A percentile compares a stretch with the other conserved stretches of the same genome.
Conservation (phyloP, 2,888 invertebrate genomes). For the Epirrita christyi region DNA sequence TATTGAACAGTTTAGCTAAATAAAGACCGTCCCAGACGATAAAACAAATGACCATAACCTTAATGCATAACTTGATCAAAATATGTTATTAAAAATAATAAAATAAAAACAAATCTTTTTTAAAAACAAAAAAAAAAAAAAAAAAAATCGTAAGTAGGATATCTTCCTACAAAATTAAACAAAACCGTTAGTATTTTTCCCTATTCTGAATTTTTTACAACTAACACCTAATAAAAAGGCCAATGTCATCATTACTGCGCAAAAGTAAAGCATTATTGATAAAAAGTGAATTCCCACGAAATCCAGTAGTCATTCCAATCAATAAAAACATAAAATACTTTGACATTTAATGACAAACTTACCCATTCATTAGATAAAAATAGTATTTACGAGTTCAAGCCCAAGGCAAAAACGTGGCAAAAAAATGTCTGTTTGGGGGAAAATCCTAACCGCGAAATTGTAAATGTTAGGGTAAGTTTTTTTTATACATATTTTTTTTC, state of each 20-base stretch:
- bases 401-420: slow-evolving; percentile 55
- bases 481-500: too few species aligned
- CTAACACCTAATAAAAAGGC: slow-evolving; percentile 58
- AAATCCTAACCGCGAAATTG: slow-evolving; percentile 67
- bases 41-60: too few species aligned
- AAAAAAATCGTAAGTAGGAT: too few species aligned
- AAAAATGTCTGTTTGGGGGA: slow-evolving; percentile 48
- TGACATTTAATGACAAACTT: slow-evolving; percentile 76
- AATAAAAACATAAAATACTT: slow-evolving; percentile 78
- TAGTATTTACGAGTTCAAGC: slow-evolving; percentile 61
- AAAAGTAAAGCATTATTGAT: slow-evolving; percentile 39
- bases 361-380: slow-evolving; percentile 54
- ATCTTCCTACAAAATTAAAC: too few species aligned
- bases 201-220: slow-evolving; percentile 45
- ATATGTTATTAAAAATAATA: too few species aligned
- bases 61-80: too few species aligned
- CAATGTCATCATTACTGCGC: slow-evolving; percentile 72
- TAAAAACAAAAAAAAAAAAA: too few species aligned
- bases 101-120: too few species aligned
- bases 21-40: too few species aligned
- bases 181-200: neutral
- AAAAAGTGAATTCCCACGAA: slow-evolving; percentile 67
- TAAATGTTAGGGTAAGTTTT: slow-evolving; percentile 23
- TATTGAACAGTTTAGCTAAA: too few species aligned
- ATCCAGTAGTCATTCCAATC: slow-evolving; percentile 57